Evolutionary conservation across 2,113 vertebrate species (phyloP).

Genomic region (Heterocephalus glaber): DNA sequence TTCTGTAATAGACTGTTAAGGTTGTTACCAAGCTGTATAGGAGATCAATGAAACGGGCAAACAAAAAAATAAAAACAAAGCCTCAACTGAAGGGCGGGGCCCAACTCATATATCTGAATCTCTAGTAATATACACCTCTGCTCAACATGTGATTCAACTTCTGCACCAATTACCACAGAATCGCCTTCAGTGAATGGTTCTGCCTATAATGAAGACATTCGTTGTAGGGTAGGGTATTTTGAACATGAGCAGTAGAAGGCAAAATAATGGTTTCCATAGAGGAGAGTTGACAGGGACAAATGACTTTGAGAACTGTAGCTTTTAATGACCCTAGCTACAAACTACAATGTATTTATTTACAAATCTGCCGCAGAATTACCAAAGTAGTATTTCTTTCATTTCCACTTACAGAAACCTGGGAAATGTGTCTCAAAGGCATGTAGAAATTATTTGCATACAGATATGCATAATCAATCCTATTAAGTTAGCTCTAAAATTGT

Average conservation of each 20-base stretch:
- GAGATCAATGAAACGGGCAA: background rate
- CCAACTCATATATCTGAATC: background rate
- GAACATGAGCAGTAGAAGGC: background rate
- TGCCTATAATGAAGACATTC: background rate
- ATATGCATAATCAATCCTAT: conserved; percentile 64
- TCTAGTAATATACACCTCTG: background rate
- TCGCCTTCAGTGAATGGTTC: background rate
- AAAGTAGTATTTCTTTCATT: conserved; percentile 1
- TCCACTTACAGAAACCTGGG: conserved; percentile 31
- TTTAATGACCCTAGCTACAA: background rate
- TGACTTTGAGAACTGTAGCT: background rate
- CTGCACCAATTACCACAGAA: background rate
- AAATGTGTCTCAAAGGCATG: conserved; percentile 42
- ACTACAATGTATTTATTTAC: background rate
- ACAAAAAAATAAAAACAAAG: background rate
- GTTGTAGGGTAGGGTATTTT: background rate
- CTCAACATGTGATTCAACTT: background rate
- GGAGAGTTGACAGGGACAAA: background rate
- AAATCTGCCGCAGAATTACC: conserved; percentile 20
- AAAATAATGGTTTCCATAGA: background rate
- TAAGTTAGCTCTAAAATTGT: conserved; percentile 64
- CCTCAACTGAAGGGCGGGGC: background rate
- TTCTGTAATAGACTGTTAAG: background rate
- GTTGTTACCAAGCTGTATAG: background rate
- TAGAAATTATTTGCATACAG: conserved; percentile 22